Conservation (phyloP, 2,888 invertebrate species). For the Digitonthophagus gazella region DNA sequence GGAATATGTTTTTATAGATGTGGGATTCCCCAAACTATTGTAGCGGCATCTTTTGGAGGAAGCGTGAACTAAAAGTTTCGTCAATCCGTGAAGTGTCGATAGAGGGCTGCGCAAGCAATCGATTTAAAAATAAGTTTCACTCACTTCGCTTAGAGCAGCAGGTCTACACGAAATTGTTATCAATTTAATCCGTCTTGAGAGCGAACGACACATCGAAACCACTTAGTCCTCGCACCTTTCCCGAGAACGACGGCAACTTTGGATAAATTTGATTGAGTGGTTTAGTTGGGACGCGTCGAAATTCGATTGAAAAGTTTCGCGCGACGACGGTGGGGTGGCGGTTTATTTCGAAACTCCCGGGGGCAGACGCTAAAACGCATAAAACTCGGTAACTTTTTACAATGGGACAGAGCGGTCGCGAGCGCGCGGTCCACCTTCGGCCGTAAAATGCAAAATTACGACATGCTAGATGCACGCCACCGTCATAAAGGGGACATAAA, state of each 20-base stretch:
- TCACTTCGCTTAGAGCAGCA: no score
- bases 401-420: no score
- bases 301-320: conserved; percentile 32
- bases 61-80: not conserved
- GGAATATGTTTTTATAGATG: no score
- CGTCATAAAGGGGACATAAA: conserved; percentile 7
- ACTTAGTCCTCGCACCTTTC: not conserved
- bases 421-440: not conserved
- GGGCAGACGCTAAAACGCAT: not conserved
- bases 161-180: not conserved
- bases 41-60: conserved; percentile 1
- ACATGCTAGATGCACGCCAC: conserved; percentile 8
- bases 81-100: not conserved
- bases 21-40: no score
- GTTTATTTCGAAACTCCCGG: not conserved
- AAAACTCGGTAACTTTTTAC: not conserved
- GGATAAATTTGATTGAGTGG: conserved; percentile 34
- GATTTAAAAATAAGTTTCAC: not conserved
- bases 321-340: not conserved
- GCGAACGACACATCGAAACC: not conserved
- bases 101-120: not conserved
- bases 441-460: conserved; percentile 10
- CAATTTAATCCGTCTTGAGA: not conserved
- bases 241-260: conserved; percentile 13
- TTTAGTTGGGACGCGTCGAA: conserved; percentile 23